These are phyloP conservation scores for Pegoplata infirma DNA, from an alignment of 2,888 invertebrate species.

Conservation along the genomic window DNA sequence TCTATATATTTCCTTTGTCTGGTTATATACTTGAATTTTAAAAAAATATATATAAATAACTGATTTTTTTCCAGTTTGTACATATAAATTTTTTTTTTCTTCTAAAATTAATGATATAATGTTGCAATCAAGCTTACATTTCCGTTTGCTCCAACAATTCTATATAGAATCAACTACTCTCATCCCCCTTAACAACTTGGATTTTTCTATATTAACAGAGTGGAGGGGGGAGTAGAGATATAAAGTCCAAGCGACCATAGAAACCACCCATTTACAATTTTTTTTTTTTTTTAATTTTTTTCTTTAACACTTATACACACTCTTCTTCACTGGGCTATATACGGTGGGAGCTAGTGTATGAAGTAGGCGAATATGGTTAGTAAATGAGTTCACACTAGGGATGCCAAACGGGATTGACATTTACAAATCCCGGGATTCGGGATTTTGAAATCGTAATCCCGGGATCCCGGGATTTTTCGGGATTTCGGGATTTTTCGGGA, in stretches of 20 bases:
- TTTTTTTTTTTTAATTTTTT: conserved; percentile 3
- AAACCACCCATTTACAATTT: conserved; percentile 39
- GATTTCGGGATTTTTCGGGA: no score
- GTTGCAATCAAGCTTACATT: conserved; percentile 64
- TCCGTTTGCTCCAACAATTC: conserved; percentile 59
- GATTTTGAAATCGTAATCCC: no score
- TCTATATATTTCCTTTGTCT: conserved; percentile 18
- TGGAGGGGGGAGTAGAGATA: no score
- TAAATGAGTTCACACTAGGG: conserved; percentile 33
- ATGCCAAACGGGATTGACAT: no score
- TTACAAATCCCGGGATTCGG: no score
- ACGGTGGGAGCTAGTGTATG: no score
- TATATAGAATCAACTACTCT: conserved; percentile 29
- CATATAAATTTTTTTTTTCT: conserved; percentile 14
- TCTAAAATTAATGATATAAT: conserved; percentile 64
- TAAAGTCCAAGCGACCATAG: conserved; percentile 37
- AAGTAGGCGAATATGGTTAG: conserved; percentile 18
- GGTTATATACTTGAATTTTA: conserved; percentile 36
- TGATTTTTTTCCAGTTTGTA: conserved; percentile 32
- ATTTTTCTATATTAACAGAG: conserved; percentile 40
- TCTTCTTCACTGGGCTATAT: neutral
- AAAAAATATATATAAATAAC: conserved; percentile 24
- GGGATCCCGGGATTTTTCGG: no score
- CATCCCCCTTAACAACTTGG: neutral
- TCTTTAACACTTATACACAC: conserved; percentile 53